These are phyloP conservation scores for Scaptomyza hsui DNA, from an alignment of 1,140 invertebrate genomes.

Conservation along the genomic window DNA sequence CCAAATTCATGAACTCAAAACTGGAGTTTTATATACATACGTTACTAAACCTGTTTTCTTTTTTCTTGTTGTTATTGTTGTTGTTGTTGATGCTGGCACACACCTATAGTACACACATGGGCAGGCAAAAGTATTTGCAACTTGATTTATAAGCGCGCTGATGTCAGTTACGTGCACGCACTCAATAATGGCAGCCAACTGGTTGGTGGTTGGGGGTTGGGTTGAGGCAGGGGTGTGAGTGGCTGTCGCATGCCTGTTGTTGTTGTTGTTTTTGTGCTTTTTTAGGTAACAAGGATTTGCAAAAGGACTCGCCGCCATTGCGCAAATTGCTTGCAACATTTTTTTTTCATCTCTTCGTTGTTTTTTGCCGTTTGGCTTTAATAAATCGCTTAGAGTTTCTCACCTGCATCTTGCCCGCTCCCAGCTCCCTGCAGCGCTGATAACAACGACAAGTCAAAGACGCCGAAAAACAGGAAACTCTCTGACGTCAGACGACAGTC, in stretches of 20 bases:
- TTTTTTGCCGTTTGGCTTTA: conserved; percentile 65
- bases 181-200: conserved; percentile 63
- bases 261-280: conserved; percentile 46
- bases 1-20: conserved; percentile 76
- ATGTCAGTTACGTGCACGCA: conserved; percentile 81
- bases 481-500: conserved; percentile 24
- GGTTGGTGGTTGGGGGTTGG: not conserved
- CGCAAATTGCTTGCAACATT: conserved; percentile 80
- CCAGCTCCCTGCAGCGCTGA: conserved; percentile 13
- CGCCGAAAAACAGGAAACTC: conserved; percentile 72
- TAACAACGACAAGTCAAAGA: conserved; percentile 67
- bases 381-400: conserved; percentile 72
- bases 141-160: conserved; percentile 80
- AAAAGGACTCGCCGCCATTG: conserved; percentile 55
- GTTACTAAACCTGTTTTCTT: conserved; percentile 2
- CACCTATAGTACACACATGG: not conserved
- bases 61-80: conserved; percentile 12
- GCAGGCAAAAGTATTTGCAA: conserved; percentile 67
- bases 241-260: conserved; percentile 34
- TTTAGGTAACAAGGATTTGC: conserved; percentile 48
- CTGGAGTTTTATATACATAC: conserved; percentile 39
- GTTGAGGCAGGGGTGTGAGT: not conserved
- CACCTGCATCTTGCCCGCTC: not conserved
- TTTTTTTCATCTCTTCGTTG: conserved; percentile 33
- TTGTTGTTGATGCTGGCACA: conserved; percentile 6